Evolutionary conservation across 2,888 invertebrate genomes (phyloP), one percentile per base, ranked within the genome.

Genomic region (Drosophila fungiperda): DNA sequence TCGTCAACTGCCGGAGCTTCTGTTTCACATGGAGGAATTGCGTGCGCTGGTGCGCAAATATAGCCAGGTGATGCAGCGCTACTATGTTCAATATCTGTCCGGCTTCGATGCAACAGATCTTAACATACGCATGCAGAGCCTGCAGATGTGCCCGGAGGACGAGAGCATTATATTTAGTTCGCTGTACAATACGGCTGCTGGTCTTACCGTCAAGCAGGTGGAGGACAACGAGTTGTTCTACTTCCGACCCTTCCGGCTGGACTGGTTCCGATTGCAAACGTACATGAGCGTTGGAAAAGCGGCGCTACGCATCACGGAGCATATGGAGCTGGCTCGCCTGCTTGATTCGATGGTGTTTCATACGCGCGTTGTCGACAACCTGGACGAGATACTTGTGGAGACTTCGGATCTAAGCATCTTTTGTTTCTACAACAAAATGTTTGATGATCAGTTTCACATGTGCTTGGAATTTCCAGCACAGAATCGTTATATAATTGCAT

Each of bases 381-480:
- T 99, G 58, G 99, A 99, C 93, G 99, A 99, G 93, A 97, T 99
- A 92, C 94, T 99, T 84, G 96, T 97, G 1, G 99, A 99, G 93
- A 98, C 99, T 3, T 99, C 99, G 0, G 99, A 99, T 94, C 94
- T 99, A 23, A 99, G 99, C 0, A 96, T 99, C 77, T 99, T 99
- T 92, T 99, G 99, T 93, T 99, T 99, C 92, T 99, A 99, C 93
- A 98, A 96, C 90, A 97, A 97, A 94, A 97, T 98, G 92, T 99
- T 99, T 93, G 98, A 99, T 93, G 98, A 97, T 90, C 99, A 99
- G 93, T 99, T 99, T 92, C 98, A 98, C 91, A 98, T 98, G 97
- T 99, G 99, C 93, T 94, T 99, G 81, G 99, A 99, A 93, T 99
- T 99, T 92, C 99, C 99, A 36, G 99, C 99, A 29, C 99, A 99